A percentile compares a stretch with the other conserved stretches of the same genome.
Conservation (phyloP, 2,797 vertebrate genomes). For the Okamejei kenojei region DNA sequence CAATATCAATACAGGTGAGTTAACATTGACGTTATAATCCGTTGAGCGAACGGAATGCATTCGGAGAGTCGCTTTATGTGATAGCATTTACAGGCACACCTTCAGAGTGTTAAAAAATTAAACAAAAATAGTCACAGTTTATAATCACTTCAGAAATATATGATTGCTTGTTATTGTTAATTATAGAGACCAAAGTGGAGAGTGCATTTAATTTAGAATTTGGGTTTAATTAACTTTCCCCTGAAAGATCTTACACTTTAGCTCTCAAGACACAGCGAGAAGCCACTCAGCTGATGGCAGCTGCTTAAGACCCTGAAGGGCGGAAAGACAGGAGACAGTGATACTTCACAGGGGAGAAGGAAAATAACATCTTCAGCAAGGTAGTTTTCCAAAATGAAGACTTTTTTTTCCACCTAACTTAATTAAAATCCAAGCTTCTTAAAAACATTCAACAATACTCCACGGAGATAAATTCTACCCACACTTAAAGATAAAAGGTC, state of each 20-base stretch:
- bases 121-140: constrained; percentile 10
- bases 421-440: constrained; percentile 25
- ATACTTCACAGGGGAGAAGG: not conserved
- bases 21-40: not conserved
- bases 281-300: constrained; percentile 21
- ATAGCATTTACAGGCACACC: not conserved
- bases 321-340: not conserved
- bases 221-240: constrained; percentile 25
- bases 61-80: not conserved
- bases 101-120: not conserved
- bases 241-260: constrained; percentile 7
- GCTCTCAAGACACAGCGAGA: constrained; percentile 29
- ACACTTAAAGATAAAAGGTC: not conserved
- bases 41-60: not conserved
- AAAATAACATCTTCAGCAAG: constrained; percentile 12
- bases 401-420: not conserved
- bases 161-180: constrained; percentile 25
- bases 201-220: constrained; percentile 28
- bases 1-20: not conserved
- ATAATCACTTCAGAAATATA: not conserved
- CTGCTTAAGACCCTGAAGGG: not conserved
- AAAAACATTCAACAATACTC: not conserved
- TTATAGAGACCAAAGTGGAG: not conserved
- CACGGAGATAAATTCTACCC: not conserved
- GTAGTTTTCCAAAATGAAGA: not conserved